Evolutionary conservation across 2,797 vertebrate species (phyloP), one percentile per base, ranked within the genome.

Genomic region (Acomys russatus): DNA sequence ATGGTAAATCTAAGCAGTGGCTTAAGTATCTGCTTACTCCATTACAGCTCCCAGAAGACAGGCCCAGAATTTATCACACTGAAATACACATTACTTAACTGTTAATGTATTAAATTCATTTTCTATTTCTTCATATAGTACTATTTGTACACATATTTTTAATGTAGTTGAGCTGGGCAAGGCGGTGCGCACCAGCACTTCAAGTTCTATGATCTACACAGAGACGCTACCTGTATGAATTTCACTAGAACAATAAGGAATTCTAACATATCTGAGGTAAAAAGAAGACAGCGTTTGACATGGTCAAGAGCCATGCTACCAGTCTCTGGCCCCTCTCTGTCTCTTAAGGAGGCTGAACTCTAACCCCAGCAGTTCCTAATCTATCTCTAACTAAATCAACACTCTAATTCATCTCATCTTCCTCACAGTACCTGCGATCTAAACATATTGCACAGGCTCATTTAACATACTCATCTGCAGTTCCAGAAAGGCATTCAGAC

Each of bases 51-150:
- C 38, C 85, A 51, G 20, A 44, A 30, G 35, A 59, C 66, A 82
- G 1, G 68, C 4, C 11, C 54, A 59, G 30, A 80, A 79, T 33
- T 79, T 68, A 78, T 3, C 1, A 44, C 18, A 84, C 0, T 83
- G 35, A 96, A 95, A 92, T 64, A 22, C 11, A 30, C 10, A 77
- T 20, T 30, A 63, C 30, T 93, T 95, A 12, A 33, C 54, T 87
- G 51, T 30, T 73, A 64, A 15, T 63, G 15, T 88, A 83, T 28
- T 74, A 33, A 88, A 76, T 30, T 84, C 51, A 30, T 71, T 95
- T 23, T 30, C 76, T 86, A 78, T 28, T 63, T 76, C 68, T 92
- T 90, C 54, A 68, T 93, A 63, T 70, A 78, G 38, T 30, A 80
- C 51, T 49, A 38, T 17, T 3, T 54, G 4, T 20, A 66, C 14